Evolutionary conservation across 2,888 invertebrate species (phyloP), one percentile per base, ranked within the genome.

Genomic region (Hofmannophila pseudospretella): DNA sequence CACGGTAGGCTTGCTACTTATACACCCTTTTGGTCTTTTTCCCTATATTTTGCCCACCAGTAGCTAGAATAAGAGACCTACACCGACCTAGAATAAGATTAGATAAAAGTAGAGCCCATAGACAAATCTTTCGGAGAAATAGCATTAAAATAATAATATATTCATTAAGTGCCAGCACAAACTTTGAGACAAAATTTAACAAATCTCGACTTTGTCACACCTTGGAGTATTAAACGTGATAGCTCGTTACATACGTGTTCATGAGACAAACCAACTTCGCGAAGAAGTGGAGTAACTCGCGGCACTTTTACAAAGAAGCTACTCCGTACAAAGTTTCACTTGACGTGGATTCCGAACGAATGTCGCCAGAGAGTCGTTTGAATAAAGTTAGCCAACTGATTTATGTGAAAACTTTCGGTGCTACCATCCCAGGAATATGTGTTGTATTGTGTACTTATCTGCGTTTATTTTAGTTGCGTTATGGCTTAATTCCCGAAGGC

Each of bases 321-420:
- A 67, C 69, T 66, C 58, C 51, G 49, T 58, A 60, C 58, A 64
- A 80, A 82, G 73, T 82, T 80, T 69, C 60, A 58, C 68, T 70
- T 71, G 73, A 79, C 69, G 79, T 66, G 67, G 67, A 77, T 71
- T 72, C 68, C 74, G 68, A 81, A 82, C 81, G 75, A 77, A 71
- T 81, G 81, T 84, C 80, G 73, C 81, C 66, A 65, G 81, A 82
- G 82, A 82, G 81, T 81, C 81, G 80, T 82, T 84, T 81, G 81
- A 82, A 82, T 84, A 84, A 84, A 85, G 80, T 84, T 84, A 78
- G 72, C 57, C 63, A 57, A 63, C 78, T 84, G 84, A 82, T 85
- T 84, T 82, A 85, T 84, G 81, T 73, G 65, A 51, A 79, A 85
- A 84, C 73, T 82, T 82, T 62, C 60, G 58, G 60, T 54, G 52